Conservation (phyloP, 2,113 vertebrate species). For the Panthera uncia region DNA sequence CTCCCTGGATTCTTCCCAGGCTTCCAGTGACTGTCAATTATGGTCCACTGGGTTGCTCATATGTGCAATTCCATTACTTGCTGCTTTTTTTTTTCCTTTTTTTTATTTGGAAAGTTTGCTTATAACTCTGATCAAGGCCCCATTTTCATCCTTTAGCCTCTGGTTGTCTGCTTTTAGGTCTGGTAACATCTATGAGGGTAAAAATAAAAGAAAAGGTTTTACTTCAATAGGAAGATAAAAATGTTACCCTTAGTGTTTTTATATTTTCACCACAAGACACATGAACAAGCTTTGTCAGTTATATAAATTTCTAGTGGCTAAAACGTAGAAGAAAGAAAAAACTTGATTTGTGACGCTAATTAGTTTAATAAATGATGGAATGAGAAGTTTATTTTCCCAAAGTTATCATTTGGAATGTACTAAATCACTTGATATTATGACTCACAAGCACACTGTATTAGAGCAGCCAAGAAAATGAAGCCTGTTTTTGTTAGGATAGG, state of each 20-base stretch:
- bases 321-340: conserved; percentile 43
- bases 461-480: conserved; percentile 68
- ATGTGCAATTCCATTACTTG: conserved; percentile 93
- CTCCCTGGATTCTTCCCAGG: conserved; percentile 82
- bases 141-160: conserved; percentile 99
- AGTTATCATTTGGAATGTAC: conserved; percentile 42
- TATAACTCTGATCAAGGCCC: conserved; percentile 97
- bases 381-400: conserved; percentile 57
- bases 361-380: conserved; percentile 64
- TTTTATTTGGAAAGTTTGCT: conserved; percentile 97
- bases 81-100: conserved; percentile 83
- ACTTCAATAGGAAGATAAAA: conserved; percentile 34
- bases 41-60: conserved; percentile 89
- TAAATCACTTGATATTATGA: conserved; percentile 41
- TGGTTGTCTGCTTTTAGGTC: conserved; percentile 99
- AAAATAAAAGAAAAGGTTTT: conserved; percentile 64
- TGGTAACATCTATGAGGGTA: conserved; percentile 93
- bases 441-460: conserved; percentile 57
- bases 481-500: conserved; percentile 57
- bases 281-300: conserved; percentile 67
- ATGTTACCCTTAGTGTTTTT: conserved; percentile 40
- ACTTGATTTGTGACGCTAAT: conserved; percentile 51
- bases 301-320: conserved; percentile 64
- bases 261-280: conserved; percentile 68
- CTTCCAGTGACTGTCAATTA: conserved; percentile 85